A percentile compares a stretch with the other conserved stretches of the same genome.
Evolutionary conservation across 2,797 vertebrate genomes (phyloP).

Genomic region (Notoglanidium macrostoma): DNA sequence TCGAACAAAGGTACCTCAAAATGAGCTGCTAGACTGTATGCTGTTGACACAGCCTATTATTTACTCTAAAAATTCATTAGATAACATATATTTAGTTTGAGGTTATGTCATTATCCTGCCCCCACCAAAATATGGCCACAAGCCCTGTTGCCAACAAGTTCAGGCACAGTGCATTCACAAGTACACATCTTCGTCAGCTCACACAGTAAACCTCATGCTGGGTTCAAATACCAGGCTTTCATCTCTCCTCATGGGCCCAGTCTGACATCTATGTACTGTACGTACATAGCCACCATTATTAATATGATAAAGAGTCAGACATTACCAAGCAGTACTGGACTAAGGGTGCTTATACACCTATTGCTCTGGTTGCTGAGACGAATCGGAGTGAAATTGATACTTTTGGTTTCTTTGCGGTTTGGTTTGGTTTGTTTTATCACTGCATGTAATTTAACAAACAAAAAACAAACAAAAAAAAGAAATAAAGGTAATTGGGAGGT

Average conservation of each 20-base stretch:
- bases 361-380: neutral
- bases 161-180: neutral
- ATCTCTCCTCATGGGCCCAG: neutral
- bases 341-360: neutral
- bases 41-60: neutral
- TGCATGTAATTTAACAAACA: neutral
- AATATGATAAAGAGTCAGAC: neutral
- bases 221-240: neutral
- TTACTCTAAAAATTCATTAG: neutral
- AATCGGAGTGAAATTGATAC: neutral
- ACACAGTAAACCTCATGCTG: neutral
- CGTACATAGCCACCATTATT: neutral
- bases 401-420: neutral
- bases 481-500: neutral
- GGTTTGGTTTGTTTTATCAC: neutral
- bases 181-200: neutral
- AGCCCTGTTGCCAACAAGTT: neutral
- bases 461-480: neutral
- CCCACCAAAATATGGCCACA: neutral
- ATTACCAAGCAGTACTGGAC: neutral
- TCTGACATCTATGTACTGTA: neutral
- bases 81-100: neutral
- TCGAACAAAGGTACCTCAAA: neutral
- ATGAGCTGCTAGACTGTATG: neutral
- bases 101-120: neutral